Conservation (phyloP, 2,113 vertebrate genomes). For the Oenanthe oenanthe region DNA sequence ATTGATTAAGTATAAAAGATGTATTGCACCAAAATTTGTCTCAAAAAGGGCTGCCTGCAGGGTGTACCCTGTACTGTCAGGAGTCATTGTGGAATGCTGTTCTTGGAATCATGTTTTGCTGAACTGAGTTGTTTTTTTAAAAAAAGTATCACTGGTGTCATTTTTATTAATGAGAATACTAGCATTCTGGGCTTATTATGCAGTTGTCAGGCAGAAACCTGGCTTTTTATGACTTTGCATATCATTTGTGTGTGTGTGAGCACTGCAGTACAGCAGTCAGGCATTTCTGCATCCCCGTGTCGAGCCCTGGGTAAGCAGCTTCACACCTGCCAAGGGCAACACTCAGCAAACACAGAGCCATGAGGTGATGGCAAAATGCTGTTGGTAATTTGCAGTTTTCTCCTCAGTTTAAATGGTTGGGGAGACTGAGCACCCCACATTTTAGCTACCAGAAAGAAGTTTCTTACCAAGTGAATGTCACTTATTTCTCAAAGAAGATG, state of each 20-base stretch:
- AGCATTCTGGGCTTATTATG: not conserved
- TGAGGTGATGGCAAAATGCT: not conserved
- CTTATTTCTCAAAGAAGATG: not conserved
- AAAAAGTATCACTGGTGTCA: not conserved
- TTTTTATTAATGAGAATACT: not conserved
- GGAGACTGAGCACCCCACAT: not conserved
- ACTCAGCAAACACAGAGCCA: not conserved
- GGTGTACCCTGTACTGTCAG: not conserved
- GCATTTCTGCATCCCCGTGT: not conserved
- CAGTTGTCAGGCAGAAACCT: not conserved
- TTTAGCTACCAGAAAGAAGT: not conserved
- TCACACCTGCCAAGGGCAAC: not conserved
- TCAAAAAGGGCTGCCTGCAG: not conserved
- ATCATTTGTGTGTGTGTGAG: not conserved
- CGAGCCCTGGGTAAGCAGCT: not conserved
- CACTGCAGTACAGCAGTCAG: rapidly evolving
- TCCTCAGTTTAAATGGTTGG: not conserved
- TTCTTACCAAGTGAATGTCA: not conserved
- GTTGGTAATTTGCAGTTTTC: not conserved
- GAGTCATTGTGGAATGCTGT: not conserved
- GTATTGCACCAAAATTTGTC: not conserved
- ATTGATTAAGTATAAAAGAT: not conserved
- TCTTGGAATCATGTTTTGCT: not conserved
- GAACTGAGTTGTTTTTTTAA: not conserved
- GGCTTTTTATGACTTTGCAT: not conserved